These are phyloP conservation scores for Pseudomyrmex dendroicus DNA, from an alignment of 1,140 invertebrate genomes.

Conservation along the genomic window DNA sequence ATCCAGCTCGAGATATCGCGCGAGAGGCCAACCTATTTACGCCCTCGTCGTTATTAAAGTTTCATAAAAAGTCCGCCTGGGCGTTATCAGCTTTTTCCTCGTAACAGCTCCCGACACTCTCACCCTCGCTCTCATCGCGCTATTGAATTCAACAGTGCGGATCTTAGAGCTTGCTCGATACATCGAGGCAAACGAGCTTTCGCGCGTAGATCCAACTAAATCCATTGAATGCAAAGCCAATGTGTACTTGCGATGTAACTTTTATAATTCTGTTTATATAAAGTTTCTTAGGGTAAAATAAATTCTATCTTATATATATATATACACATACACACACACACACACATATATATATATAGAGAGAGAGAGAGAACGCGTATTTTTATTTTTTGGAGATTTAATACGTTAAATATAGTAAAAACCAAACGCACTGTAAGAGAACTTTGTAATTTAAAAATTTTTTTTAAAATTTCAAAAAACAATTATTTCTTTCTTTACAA, in stretches of 20 bases:
- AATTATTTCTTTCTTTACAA: no score
- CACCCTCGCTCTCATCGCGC: not conserved
- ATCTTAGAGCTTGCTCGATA: constrained; percentile 7
- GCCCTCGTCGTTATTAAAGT: constrained; percentile 42
- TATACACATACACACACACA: no score
- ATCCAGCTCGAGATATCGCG: constrained; percentile 16
- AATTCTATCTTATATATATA: no score
- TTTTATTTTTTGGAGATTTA: no score
- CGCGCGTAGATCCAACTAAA: not conserved
- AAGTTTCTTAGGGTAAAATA: not conserved
- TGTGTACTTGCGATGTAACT: not conserved
- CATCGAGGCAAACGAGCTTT: constrained; percentile 13
- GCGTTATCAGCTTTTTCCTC: constrained; percentile 28
- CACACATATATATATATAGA: no score
- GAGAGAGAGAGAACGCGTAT: no score
- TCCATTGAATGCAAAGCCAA: constrained; percentile 8
- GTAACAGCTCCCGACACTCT: constrained; percentile 4
- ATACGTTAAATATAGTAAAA: no score
- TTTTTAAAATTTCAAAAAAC: no score
- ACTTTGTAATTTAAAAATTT: not conserved
- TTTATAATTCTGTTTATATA: constrained; percentile 20
- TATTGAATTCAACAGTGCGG: not conserved
- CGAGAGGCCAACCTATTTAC: constrained; percentile 36
- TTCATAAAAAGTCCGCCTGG: constrained; percentile 44
- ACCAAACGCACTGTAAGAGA: no score